Evolutionary conservation across 2,113 vertebrate species (phyloP), one percentile per base, ranked within the genome.

Genomic region (Vulpes vulpes): DNA sequence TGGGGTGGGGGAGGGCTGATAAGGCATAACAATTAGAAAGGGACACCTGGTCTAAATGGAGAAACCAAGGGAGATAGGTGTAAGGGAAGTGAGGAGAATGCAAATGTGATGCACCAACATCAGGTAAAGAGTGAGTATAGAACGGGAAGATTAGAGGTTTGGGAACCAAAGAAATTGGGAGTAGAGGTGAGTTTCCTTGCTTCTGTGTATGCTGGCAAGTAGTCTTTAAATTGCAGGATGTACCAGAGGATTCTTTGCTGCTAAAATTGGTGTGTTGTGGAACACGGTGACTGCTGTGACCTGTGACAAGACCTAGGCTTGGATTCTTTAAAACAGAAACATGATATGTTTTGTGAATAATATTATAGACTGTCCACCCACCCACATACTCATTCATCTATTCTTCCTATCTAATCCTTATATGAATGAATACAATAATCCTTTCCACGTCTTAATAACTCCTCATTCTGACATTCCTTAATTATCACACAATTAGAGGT

Each of bases 161-260:
- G n/a, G n/a, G 10, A 91, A n/a, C 65, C 71, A 35, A 38, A 81
- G 67, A 38, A 27, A 67, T 25, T 88, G 53, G n/a, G n/a, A 79
- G 38, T 89, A 53, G 51, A 74, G 64, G 59, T 57, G 85, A 84
- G 3, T 76, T 38, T 93, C 22, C 55, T 85, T 73, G 67, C 55
- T 92, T 92, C 23, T 93, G 25, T 64, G 83, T 92, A 35, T 86
- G 60, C 67, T 89, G 76, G 65, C 86, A 69, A 91, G 76, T 71
- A 90, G 74, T 86, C 88, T 89, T 71, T 89, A 85, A 98, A 95
- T 96, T 97, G 97, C 97, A 84, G 87, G 74, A 92, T 96, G 87
- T 71, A 84, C 83, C 57, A 88, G 78, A 81, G 84, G 49, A 35
- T 79, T 96, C 51, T 93, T 76, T 83, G 82, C 85, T 86, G 83